A percentile compares a stretch with the other conserved stretches of the same genome.
These are phyloP conservation scores for Basileuterus tristriatus DNA, from an alignment of 2,797 vertebrate genomes.

Conservation along the genomic window DNA sequence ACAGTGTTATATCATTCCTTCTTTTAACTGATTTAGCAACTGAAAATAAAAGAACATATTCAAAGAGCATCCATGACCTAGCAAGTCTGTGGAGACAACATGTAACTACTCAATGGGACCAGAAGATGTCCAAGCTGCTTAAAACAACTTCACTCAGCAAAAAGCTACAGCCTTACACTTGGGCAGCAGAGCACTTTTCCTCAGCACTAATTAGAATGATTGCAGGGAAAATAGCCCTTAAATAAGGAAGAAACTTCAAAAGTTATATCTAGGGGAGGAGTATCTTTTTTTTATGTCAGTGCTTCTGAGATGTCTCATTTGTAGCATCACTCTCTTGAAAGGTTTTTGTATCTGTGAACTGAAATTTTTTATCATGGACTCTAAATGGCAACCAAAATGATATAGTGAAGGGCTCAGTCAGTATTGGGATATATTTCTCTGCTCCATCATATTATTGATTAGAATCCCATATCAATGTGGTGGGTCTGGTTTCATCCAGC, in stretches of 20 bases:
- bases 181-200: background rate
- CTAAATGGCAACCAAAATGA: background rate
- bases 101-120: background rate
- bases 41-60: background rate
- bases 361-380: background rate
- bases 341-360: slow-evolving; percentile 4
- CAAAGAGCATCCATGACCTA: background rate
- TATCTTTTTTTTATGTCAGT: slow-evolving; percentile 10
- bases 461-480: background rate
- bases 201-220: background rate
- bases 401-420: background rate
- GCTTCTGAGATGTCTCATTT: slow-evolving; percentile 6
- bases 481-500: background rate
- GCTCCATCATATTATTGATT: background rate
- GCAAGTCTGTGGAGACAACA: background rate
- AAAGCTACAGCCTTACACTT: background rate
- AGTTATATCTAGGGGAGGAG: slow-evolving; percentile 3
- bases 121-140: background rate
- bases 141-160: background rate
- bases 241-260: slow-evolving; percentile 8
- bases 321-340: background rate
- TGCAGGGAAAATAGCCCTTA: background rate
- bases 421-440: background rate
- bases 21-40: background rate
- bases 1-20: background rate